Conservation (phyloP, 2,888 invertebrate species). For the Calameuta filiformis region DNA sequence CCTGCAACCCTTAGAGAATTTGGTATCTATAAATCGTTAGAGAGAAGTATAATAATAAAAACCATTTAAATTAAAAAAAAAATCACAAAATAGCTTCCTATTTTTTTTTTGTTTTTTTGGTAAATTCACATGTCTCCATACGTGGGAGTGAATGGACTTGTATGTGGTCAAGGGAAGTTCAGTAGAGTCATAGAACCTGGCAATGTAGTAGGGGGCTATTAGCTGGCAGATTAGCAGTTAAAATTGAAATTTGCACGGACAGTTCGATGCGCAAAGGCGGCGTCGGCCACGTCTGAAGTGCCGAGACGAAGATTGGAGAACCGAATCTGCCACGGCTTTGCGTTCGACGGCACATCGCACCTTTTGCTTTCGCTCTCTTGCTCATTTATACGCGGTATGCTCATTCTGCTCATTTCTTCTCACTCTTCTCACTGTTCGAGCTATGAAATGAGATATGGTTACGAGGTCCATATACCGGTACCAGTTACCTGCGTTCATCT, state of each 20-base stretch:
- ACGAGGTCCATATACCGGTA: slow-evolving; percentile 37
- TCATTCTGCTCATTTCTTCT: neutral
- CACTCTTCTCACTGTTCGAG: slow-evolving; percentile 30
- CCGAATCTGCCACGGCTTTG: slow-evolving; percentile 62
- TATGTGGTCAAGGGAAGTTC: slow-evolving; percentile 17
- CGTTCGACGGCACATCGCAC: slow-evolving; percentile 41
- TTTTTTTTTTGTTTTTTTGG: neutral
- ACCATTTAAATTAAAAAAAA: neutral
- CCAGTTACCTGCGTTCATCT: slow-evolving; percentile 25
- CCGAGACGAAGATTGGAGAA: slow-evolving; percentile 54
- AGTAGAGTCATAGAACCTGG: neutral
- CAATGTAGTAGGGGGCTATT: slow-evolving; percentile 50
- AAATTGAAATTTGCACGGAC: slow-evolving; percentile 66
- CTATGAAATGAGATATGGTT: slow-evolving; percentile 61
- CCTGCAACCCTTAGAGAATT: neutral
- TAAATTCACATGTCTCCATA: slow-evolving; percentile 13
- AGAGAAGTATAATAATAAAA: neutral
- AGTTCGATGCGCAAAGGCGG: slow-evolving; percentile 67
- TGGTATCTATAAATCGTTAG: neutral
- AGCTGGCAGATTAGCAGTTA: slow-evolving; percentile 66
- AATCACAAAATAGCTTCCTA: neutral
- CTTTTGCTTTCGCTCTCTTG: slow-evolving; percentile 23
- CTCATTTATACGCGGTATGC: slow-evolving; percentile 22
- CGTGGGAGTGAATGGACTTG: slow-evolving; percentile 27
- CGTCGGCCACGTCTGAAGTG: slow-evolving; percentile 68